Evolutionary conservation across 2,888 invertebrate genomes (phyloP).

Genomic region (Tetanocera ferruginea): DNA sequence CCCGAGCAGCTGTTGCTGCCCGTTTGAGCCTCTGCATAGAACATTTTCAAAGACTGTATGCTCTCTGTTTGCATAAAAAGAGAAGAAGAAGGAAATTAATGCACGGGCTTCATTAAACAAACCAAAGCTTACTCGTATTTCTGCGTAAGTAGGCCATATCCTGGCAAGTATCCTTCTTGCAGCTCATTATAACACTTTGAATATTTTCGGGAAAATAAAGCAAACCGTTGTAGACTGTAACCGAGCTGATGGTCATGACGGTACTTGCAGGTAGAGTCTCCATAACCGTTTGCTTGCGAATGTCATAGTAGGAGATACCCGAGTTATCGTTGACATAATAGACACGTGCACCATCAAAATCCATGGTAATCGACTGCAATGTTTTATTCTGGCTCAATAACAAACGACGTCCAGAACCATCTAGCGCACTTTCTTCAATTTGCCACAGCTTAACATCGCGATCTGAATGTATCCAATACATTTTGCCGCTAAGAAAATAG

Average conservation of each 20-base stretch:
- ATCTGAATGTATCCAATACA: conserved; percentile 74
- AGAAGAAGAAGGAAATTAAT: not conserved
- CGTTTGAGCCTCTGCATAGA: conserved; percentile 77
- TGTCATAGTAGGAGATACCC: conserved; percentile 75
- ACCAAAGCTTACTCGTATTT: conserved; percentile 71
- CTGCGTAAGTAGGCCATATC: conserved; percentile 72
- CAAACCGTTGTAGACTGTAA: conserved; percentile 76
- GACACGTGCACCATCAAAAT: conserved; percentile 74
- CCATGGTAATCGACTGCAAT: conserved; percentile 75
- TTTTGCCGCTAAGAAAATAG: conserved; percentile 69
- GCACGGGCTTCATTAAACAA: not conserved
- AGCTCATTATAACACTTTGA: conserved; percentile 75
- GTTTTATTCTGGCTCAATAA: conserved; percentile 60
- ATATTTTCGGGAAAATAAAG: conserved; percentile 80
- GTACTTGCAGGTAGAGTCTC: conserved; percentile 61
- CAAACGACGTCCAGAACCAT: conserved; percentile 72
- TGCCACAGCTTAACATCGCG: conserved; percentile 65
- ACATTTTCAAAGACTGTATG: conserved; percentile 78
- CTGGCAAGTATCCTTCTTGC: conserved; percentile 74
- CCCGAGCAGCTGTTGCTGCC: conserved; percentile 74
- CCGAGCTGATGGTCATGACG: conserved; percentile 71
- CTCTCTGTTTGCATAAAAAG: conserved; percentile 70
- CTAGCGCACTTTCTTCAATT: conserved; percentile 77
- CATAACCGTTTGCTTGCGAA: conserved; percentile 65
- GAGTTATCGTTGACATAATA: conserved; percentile 79